Evolutionary conservation across 53 echinoderm and acorn worm genomes (phyloP), one percentile per base, ranked within the genome.

Genomic region (Mesocentrotus franciscanus): DNA sequence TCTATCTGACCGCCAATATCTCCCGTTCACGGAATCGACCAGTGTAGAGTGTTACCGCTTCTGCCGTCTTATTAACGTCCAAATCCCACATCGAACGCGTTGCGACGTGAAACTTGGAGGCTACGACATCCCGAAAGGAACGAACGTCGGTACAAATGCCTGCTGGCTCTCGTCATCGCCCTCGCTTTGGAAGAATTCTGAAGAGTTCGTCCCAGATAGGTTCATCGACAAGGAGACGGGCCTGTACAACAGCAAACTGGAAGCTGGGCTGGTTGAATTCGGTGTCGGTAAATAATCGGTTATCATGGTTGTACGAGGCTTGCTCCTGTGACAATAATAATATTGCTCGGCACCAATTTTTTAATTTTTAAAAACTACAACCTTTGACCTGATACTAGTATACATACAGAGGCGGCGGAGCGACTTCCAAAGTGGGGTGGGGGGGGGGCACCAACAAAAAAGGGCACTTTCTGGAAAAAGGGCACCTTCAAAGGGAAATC

Each of bases 81-180:
- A 93, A 29, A 93, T 93, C 56, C 93, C 93, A 13, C 76, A 93
- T 20, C 76, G 93, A 10, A 78, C 78, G 4, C 78, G 76, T 10
- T 78, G 93, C 60, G 78, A 93, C 93, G 78, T 58, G 22, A 75
- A 56, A 20, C 60, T 93, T 12, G 93, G 76, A 24, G 93, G 93
- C 7, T 93, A 93, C 59, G 78, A 93, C 78, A 93, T 93, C 78
- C 93, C 93, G 29, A 75, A 78, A 57, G 93, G 93, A 26, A 76
- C 93, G 56, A 72, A 93, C 78, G 14, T 93, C 32, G 78, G 10
- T 8, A 76, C 75, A 24, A 93, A 93, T 71, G 11, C 76, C 33
- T 15, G 24, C 60, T 55, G 30, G 56, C 32, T 93, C 8, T 42
- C 76, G 34, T 76, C 78, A 29, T 93, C 93, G 57, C 93, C 93